A percentile compares a stretch with the other conserved stretches of the same genome.
These are phyloP conservation scores for Harlomillsia oculata DNA, from an alignment of 1,140 invertebrate species.

Conservation along the genomic window DNA sequence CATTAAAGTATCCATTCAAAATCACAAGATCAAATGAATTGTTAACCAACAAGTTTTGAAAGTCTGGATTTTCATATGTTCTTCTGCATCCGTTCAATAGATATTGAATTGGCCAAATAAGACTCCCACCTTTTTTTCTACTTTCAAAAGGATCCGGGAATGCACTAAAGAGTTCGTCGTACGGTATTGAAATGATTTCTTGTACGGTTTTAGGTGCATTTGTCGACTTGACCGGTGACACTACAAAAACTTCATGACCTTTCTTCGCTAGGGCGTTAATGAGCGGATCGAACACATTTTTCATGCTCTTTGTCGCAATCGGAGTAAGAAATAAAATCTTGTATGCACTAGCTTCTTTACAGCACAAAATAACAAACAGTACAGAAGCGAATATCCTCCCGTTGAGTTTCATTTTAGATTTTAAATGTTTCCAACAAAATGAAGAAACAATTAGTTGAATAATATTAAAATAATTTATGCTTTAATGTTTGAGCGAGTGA, in stretches of 20 bases:
- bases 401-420: too few relatives aligned
- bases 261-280: slow-evolving; percentile 21
- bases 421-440: too few relatives aligned
- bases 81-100: background rate
- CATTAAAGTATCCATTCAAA: slow-evolving; percentile 19
- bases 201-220: background rate
- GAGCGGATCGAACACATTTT: slow-evolving; percentile 44
- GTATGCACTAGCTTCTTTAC: too few relatives aligned
- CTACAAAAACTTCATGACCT: background rate
- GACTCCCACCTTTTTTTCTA: background rate
- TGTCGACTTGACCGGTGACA: background rate
- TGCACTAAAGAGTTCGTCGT: background rate
- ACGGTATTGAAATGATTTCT: background rate
- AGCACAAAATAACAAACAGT: too few relatives aligned
- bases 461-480: too few relatives aligned
- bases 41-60: slow-evolving; percentile 4
- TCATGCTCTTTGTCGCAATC: slow-evolving; percentile 47
- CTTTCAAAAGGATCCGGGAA: background rate
- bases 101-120: background rate
- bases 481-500: too few relatives aligned
- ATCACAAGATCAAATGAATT: slow-evolving; percentile 19
- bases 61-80: slow-evolving; percentile 2
- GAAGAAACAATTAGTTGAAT: too few relatives aligned
- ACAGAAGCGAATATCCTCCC: too few relatives aligned
- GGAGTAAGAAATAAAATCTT: slow-evolving; percentile 41